Evolutionary conservation across 2,888 invertebrate species (phyloP).

Genomic region (Odontothrips loti): DNA sequence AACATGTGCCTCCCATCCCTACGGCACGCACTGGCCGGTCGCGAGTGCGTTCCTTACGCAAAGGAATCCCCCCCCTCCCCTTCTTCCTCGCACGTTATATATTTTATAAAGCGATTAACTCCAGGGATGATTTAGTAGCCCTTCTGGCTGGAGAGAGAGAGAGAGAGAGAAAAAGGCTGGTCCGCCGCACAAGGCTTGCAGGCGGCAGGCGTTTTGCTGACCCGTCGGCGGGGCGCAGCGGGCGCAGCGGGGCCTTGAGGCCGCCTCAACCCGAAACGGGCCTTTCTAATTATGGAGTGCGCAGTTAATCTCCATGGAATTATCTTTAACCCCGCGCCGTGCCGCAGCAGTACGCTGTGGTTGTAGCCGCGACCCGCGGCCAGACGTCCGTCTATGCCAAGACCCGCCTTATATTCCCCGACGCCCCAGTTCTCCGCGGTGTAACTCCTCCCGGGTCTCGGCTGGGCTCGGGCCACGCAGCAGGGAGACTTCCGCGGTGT

Average conservation of each 20-base stretch:
- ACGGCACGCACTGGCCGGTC: too few species aligned
- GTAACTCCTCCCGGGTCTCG: too few species aligned
- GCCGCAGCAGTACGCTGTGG: too few species aligned
- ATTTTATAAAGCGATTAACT: background rate
- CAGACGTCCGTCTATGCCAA: too few species aligned
- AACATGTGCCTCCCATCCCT: too few species aligned
- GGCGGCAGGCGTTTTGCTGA: background rate
- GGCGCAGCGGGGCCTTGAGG: background rate
- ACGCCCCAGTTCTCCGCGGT: too few species aligned
- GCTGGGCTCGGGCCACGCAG: too few species aligned
- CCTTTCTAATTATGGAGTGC: background rate
- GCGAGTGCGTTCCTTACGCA: too few species aligned
- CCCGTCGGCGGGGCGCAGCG: background rate
- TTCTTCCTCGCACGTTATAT: background rate
- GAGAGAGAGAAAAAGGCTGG: background rate
- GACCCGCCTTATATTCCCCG: too few species aligned
- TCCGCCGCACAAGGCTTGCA: background rate
- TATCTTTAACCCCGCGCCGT: background rate
- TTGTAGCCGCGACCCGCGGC: background rate
- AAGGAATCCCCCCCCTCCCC: background rate
- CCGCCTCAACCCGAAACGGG: background rate
- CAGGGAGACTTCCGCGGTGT: too few species aligned
- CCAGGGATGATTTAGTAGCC: background rate
- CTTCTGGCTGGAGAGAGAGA: background rate
- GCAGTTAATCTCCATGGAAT: constrained; percentile 1